A percentile compares a stretch with the other conserved stretches of the same genome.
Evolutionary conservation across 2,113 vertebrate genomes (phyloP).

Genomic region (Thamnophis sirtalis): DNA sequence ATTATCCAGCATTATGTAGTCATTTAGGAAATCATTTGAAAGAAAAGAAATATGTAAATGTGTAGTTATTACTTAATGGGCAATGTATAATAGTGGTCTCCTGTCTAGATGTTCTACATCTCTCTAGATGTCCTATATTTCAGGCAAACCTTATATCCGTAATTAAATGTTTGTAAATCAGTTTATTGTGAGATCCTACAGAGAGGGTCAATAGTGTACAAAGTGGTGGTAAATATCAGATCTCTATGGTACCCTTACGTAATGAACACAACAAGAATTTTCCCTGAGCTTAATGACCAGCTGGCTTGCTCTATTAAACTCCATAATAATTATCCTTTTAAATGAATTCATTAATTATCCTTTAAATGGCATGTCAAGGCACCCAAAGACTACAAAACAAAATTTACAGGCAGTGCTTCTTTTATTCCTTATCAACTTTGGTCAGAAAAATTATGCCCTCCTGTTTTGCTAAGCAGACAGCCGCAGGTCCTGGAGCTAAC

Average conservation of each 20-base stretch:
- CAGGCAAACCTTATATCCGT: slow-evolving; percentile 54
- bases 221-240: slow-evolving; percentile 69
- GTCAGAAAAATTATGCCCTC: not conserved
- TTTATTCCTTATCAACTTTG: not conserved
- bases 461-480: not conserved
- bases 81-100: slow-evolving; percentile 23
- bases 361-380: slow-evolving; percentile 65
- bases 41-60: not conserved
- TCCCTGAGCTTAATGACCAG: slow-evolving; percentile 67
- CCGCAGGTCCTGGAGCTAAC: not conserved
- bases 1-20: not conserved
- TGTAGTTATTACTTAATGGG: not conserved
- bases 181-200: slow-evolving; percentile 55
- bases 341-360: slow-evolving; percentile 72
- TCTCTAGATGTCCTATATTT: slow-evolving; percentile 47
- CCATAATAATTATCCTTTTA: slow-evolving; percentile 69
- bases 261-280: slow-evolving; percentile 64
- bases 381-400: slow-evolving; percentile 58
- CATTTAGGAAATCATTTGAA: not conserved
- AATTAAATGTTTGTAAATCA: slow-evolving; percentile 58
- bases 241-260: slow-evolving; percentile 68
- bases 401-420: slow-evolving; percentile 31
- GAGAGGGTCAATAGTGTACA: slow-evolving; percentile 53
- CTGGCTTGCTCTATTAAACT: slow-evolving; percentile 67
- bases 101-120: slow-evolving; percentile 34